Base-by-base conservation (phyloP, 2,888 invertebrate species). In the Desoria tigrina region DNA sequence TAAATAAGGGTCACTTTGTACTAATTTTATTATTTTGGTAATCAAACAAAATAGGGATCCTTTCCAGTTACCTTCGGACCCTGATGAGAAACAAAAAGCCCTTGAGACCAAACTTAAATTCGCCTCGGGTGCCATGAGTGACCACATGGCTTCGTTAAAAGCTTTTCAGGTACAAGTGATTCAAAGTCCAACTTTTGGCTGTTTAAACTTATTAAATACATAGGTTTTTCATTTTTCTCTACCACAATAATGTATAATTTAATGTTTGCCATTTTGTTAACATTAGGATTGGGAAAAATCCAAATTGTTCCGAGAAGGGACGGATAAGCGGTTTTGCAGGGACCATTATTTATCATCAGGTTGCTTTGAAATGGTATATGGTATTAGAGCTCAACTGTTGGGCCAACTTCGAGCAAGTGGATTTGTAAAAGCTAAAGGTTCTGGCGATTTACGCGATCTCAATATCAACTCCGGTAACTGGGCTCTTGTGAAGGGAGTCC, bases 301-400 rank as follows among this genome's bases (percentile, higher is more conserved):
- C 1, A 78, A 80, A 56, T 76, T 79, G 53, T 62, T 64, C 37
- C 24, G 49, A 18, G 65, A 57, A 1, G 51, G 23, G 2, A 54
- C 53, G 16, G 66, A 61, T 9, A 24, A 37, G 4, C 24, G 28
- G 28, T 73, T 71, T 59, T 92, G 92, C 80, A 24, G 86, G 6
- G 85, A 88, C 62, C 88, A 91, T 78, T 89, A 88, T 69, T 84
- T 93, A 61, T 90, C 90, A 42, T 84, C 87, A 0, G 87, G 90
- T 0, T 88, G 90, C 0, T 92, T 98, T 92, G 92, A 94, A 78
- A 90, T 92, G 86, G 89, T 97, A 28, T 86, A 88, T 14, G 90
- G 90, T 1, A 90, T 92, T 78, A 85, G 95, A 26, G 84, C 88
- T 0, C 93, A 94, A 77, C 82, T 97, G 28, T 81, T 94, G 32